Evolutionary conservation across 2,797 vertebrate species (phyloP).

Genomic region (Petrocephalus sullivani): DNA sequence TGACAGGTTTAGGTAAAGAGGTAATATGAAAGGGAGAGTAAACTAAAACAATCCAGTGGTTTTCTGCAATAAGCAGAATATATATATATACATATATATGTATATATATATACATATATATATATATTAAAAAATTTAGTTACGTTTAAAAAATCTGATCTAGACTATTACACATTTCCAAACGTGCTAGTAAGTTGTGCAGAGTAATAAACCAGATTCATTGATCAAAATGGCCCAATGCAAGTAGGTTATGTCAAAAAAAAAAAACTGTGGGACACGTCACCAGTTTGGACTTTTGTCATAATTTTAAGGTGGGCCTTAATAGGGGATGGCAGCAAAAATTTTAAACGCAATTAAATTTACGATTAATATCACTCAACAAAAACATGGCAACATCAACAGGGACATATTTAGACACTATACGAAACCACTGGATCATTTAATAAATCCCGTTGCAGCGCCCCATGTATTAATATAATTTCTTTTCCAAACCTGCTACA

Average conservation of each 20-base stretch:
- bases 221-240: background rate
- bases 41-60: slow-evolving; percentile 57
- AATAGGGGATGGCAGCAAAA: background rate
- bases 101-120: background rate
- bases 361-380: slow-evolving; percentile 17
- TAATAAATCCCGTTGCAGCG: slow-evolving; percentile 47
- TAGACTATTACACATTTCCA: background rate
- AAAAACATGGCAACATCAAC: slow-evolving; percentile 27
- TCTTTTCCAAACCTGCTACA: slow-evolving; percentile 77
- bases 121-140: background rate
- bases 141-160: background rate
- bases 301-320: background rate
- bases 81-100: background rate
- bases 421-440: slow-evolving; percentile 57
- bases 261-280: background rate
- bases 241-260: background rate
- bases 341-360: slow-evolving; percentile 12
- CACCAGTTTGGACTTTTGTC: background rate
- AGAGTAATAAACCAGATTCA: background rate
- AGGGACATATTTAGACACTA: slow-evolving; percentile 42
- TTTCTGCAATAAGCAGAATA: slow-evolving; percentile 38
- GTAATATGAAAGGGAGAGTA: slow-evolving; percentile 46
- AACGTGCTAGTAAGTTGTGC: background rate
- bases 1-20: slow-evolving; percentile 38
- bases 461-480: slow-evolving; percentile 44